Base-by-base conservation (phyloP, 2,113 vertebrate genomes). In the Peromyscus californicus region DNA sequence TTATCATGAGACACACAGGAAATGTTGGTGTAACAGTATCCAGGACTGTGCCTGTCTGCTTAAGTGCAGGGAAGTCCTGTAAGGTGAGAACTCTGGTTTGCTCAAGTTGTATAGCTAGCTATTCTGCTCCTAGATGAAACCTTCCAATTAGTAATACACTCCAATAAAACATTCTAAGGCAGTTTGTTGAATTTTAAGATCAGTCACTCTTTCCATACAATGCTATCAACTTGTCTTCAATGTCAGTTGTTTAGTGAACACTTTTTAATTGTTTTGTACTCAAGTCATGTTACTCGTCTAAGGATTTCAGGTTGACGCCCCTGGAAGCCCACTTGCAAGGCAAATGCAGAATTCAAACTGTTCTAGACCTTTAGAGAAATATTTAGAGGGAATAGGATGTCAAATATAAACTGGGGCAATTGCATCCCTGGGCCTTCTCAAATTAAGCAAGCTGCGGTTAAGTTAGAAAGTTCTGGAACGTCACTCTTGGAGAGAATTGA, bases 391-490 rank as follows among this genome's bases (percentile, higher is more conserved):
- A 91, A 83, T 61, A 89, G 92, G 54, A 93, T 86, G 36, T 86
- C 33, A 67, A 89, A 63, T 95, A 24, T 79, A 31, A 93, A 39
- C 65, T 85, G 72, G 33, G 3, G 36, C 16, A 83, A 65, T 74
- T 63, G 88, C 57, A 87, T 91, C 95, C 48, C 90, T 9, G 10
- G n/a, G 29, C 17, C 9, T 89, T 26, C 59, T 94, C 59, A 78
- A 72, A 96, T 79, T 86, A 97, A 96, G 24, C 72, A 91, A 95
- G 12, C 13, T 93, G 29, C 91, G 39, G 91, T 97, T 97, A 91
- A 72, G 67, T 88, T 61, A 31, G 36, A 95, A 91, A 88, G 57
- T 90, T 96, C 78, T 94, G 48, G 80, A 97, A 91, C 61, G 78
- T 93, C 63, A 33, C 72, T 51, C 16, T 72, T 67, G 51, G 7